Percentiles rank a stretch among this genome's conserved stretches.
Conservation (phyloP, 2,113 vertebrate genomes). For the Lophura nycthemera region DNA sequence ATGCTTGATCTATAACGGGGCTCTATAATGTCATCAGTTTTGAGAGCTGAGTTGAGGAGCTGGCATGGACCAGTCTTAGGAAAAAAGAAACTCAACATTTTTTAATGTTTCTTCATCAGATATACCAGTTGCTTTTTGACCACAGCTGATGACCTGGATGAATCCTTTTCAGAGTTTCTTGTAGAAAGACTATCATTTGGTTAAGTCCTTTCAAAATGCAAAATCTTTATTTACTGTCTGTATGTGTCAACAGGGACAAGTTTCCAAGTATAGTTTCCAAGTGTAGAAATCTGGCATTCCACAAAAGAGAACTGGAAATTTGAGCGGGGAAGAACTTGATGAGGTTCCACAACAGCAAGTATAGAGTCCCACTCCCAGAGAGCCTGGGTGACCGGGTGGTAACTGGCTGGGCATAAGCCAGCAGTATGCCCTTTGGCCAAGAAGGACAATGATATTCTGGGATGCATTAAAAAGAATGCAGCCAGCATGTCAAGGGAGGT, state of each 20-base stretch:
- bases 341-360: too few species aligned
- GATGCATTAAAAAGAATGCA: too few species aligned
- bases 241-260: accelerated
- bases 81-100: not conserved
- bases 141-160: not conserved
- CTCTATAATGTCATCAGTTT: not conserved
- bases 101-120: not conserved
- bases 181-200: not conserved
- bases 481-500: too few species aligned
- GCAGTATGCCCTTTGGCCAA: too few species aligned
- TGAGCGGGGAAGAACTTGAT: too few species aligned
- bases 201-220: not conserved
- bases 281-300: not conserved
- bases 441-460: too few species aligned
- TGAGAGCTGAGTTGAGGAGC: accelerated
- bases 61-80: not conserved
- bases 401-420: too few species aligned
- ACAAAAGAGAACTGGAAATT: too few species aligned
- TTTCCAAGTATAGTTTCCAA: not conserved
- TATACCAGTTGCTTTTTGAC: not conserved
- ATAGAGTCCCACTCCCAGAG: too few species aligned
- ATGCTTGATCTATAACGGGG: not conserved
- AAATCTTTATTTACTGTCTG: accelerated
- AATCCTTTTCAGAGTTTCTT: not conserved
- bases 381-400: too few species aligned